phyloP scores from a whole-genome alignment of 2,888 invertebrate species.

The Drosophila koepferae region DNA sequence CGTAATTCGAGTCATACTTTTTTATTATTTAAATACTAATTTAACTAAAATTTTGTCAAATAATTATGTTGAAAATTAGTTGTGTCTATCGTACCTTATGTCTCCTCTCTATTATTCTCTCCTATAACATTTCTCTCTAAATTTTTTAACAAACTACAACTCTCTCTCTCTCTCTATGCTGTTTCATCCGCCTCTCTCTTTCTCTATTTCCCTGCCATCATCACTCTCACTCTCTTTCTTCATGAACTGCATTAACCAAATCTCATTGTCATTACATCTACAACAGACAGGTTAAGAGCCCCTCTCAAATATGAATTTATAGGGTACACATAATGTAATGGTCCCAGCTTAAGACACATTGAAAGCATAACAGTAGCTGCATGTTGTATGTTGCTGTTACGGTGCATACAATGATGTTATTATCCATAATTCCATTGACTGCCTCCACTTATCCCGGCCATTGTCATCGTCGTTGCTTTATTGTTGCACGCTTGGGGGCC shows the following conservation, averaged over 20 bases:
- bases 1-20: no score
- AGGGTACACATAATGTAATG: slow-evolving; percentile 31
- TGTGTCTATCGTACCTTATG: background rate
- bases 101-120: background rate
- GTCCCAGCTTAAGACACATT: slow-evolving; percentile 29
- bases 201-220: no score
- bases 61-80: no score
- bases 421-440: slow-evolving; percentile 53
- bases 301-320: slow-evolving; percentile 45
- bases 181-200: background rate
- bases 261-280: slow-evolving; percentile 1
- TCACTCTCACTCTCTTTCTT: background rate
- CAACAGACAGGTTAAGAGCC: slow-evolving; percentile 24
- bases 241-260: background rate
- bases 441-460: slow-evolving; percentile 1
- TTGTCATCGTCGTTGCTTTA: slow-evolving; percentile 24
- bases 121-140: background rate
- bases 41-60: no score
- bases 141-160: background rate
- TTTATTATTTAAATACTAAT: no score
- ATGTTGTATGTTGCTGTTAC: slow-evolving; percentile 1
- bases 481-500: slow-evolving; percentile 22
- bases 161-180: background rate
- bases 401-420: slow-evolving; percentile 42
- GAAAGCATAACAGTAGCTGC: slow-evolving; percentile 36